Conservation (phyloP, 2,113 vertebrate species). For the Helogale parvula region DNA sequence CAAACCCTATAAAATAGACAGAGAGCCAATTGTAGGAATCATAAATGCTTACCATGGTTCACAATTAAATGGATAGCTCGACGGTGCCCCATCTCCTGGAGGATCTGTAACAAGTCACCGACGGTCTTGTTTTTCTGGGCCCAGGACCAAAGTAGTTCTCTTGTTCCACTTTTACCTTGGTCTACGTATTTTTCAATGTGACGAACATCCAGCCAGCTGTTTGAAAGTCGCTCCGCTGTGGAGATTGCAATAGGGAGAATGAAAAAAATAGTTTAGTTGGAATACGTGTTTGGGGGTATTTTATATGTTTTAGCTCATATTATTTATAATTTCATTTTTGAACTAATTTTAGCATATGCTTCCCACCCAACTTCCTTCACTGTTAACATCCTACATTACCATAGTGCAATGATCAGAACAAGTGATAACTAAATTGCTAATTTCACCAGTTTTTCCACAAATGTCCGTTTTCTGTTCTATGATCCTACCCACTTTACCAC, state of each 20-base stretch:
- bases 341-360: neutral
- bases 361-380: neutral
- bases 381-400: neutral
- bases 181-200: conserved; percentile 83
- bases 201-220: conserved; percentile 85
- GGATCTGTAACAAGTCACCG: conserved; percentile 84
- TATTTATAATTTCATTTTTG: neutral
- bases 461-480: neutral
- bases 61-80: conserved; percentile 85
- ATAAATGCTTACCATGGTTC: conserved; percentile 73
- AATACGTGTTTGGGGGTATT: neutral
- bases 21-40: neutral
- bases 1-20: neutral
- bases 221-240: conserved; percentile 83
- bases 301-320: neutral
- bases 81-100: conserved; percentile 87
- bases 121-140: conserved; percentile 88
- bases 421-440: neutral
- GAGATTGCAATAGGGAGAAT: conserved; percentile 22
- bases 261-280: neutral
- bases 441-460: neutral
- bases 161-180: conserved; percentile 86
- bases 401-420: neutral
- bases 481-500: neutral
- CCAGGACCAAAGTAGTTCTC: conserved; percentile 90